Evolutionary conservation across 1,140 invertebrate species (phyloP).

Genomic region (Pseudomyrmex gracilis): DNA sequence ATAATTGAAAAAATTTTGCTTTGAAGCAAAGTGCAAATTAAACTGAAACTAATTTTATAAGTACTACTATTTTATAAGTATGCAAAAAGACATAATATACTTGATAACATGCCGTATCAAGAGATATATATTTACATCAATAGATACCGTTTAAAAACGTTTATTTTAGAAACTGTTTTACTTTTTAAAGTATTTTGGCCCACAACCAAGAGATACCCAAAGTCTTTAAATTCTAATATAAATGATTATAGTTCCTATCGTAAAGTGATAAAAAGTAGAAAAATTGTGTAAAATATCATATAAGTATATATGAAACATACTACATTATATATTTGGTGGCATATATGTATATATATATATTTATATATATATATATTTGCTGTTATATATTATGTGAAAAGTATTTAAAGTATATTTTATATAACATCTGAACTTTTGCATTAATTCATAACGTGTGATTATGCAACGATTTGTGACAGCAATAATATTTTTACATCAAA

Average conservation of each 20-base stretch:
- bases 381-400: conserved; percentile 1
- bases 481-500: conserved; percentile 33
- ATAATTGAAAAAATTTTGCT: conserved; percentile 29
- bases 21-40: conserved; percentile 64
- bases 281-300: conserved; percentile 13
- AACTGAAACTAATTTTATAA: conserved; percentile 35
- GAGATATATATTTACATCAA: conserved; percentile 58
- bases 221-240: conserved; percentile 60
- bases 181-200: conserved; percentile 59
- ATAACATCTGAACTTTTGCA: neutral
- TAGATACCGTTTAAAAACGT: conserved; percentile 49
- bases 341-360: too few relatives aligned
- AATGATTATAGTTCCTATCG: conserved; percentile 40
- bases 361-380: too few relatives aligned
- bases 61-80: conserved; percentile 55
- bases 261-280: conserved; percentile 39
- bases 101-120: conserved; percentile 64
- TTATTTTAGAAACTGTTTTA: conserved; percentile 30
- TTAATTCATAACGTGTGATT: neutral
- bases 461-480: neutral
- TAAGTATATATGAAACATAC: neutral
- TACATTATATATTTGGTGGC: too few relatives aligned
- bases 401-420: neutral
- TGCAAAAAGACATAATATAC: conserved; percentile 57
- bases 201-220: conserved; percentile 71